phyloP scores from a whole-genome alignment of 2,113 vertebrate species.

The Callionymus lyra region DNA sequence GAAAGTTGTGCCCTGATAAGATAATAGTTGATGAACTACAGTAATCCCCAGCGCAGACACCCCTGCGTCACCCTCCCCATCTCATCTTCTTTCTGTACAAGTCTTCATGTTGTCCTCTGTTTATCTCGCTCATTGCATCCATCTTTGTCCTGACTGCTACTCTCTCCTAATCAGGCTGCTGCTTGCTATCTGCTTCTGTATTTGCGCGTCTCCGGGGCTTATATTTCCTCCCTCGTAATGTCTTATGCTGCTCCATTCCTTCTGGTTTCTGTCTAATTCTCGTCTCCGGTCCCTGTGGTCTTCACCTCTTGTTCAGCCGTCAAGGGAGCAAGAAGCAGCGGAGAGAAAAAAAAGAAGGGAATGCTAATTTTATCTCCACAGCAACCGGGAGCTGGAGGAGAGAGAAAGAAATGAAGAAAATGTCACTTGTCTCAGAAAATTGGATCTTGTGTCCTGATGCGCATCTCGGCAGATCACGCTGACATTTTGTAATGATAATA shows the following conservation, averaged over 20 bases:
- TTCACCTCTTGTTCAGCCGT: slow-evolving; percentile 55
- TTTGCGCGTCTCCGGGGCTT: slow-evolving; percentile 15
- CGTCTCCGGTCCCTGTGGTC: slow-evolving; percentile 40
- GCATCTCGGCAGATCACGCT: slow-evolving; percentile 41
- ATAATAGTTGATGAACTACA: slow-evolving; percentile 52
- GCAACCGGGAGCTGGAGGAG: slow-evolving; percentile 35
- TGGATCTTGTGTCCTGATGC: slow-evolving; percentile 36
- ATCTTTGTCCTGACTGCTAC: slow-evolving; percentile 8
- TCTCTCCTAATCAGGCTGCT: slow-evolving; percentile 10
- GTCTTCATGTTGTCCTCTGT: slow-evolving; percentile 29
- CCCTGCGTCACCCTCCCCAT: not conserved
- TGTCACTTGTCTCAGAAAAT: slow-evolving; percentile 63
- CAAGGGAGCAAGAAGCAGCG: slow-evolving; percentile 44
- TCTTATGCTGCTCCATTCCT: slow-evolving; percentile 31
- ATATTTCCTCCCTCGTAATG: slow-evolving; percentile 20
- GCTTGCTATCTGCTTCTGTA: slow-evolving; percentile 18
- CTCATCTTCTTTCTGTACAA: slow-evolving; percentile 37
- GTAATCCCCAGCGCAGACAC: slow-evolving; percentile 38
- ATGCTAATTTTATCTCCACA: slow-evolving; percentile 66
- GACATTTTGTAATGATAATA: slow-evolving; percentile 15
- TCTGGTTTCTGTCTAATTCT: slow-evolving; percentile 8
- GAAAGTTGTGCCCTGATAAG: slow-evolving; percentile 10
- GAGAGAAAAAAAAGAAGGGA: slow-evolving; percentile 57
- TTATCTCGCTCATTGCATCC: slow-evolving; percentile 15
- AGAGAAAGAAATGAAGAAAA: slow-evolving; percentile 38